phyloP scores from a whole-genome alignment of 2,113 vertebrate genomes.

The Malurus melanocephalus region DNA sequence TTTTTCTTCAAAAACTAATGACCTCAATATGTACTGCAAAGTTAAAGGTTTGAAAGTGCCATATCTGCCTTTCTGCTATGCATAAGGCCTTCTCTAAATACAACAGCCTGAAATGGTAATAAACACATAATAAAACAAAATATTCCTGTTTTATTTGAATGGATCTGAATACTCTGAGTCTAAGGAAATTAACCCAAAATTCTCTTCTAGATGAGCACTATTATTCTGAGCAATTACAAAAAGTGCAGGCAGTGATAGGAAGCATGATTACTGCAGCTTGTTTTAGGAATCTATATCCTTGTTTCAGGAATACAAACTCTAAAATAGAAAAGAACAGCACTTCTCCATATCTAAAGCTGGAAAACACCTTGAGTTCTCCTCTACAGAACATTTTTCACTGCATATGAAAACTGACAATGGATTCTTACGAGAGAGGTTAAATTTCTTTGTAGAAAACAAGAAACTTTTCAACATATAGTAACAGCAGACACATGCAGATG shows the following conservation, averaged over 20 bases:
- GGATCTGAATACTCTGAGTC: not conserved
- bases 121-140: not conserved
- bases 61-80: not conserved
- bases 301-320: not conserved
- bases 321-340: not conserved
- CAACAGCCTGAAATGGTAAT: not conserved
- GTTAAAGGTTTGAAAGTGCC: not conserved
- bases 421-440: not conserved
- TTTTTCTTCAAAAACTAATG: not conserved
- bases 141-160: not conserved
- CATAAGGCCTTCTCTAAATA: not conserved
- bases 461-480: not conserved
- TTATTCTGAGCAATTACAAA: not conserved
- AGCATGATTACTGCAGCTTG: not conserved
- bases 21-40: not conserved
- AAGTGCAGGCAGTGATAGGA: not conserved
- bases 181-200: not conserved
- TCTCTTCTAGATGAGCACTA: not conserved
- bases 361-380: not conserved
- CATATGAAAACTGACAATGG: not conserved
- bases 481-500: not conserved
- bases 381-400: not conserved
- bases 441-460: not conserved
- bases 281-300: not conserved
- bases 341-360: not conserved